phyloP scores from a whole-genome alignment of 2,113 vertebrate species.

The Grus americana region DNA sequence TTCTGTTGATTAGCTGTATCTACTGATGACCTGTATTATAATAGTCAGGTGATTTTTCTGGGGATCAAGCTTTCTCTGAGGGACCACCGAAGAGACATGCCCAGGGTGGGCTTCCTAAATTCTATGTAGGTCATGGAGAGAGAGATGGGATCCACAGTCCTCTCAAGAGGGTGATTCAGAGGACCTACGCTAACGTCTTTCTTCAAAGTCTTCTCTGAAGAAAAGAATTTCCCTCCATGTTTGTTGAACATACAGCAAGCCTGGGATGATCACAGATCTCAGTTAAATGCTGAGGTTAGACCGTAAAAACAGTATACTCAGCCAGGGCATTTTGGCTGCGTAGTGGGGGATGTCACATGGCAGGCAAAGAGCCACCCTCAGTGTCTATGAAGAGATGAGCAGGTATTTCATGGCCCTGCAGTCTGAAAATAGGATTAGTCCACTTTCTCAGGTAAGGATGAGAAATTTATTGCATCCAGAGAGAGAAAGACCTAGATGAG shows the following conservation, averaged over 20 bases:
- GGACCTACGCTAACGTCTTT: background rate
- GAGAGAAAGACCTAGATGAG: background rate
- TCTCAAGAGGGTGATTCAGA: background rate
- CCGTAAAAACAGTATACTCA: background rate
- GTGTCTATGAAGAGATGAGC: background rate
- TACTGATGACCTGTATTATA: background rate
- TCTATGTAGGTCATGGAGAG: background rate
- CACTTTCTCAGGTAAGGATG: background rate
- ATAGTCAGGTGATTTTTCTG: fast-evolving
- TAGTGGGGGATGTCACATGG: background rate
- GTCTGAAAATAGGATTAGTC: background rate
- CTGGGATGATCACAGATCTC: background rate
- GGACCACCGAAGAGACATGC: background rate
- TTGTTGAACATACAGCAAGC: background rate
- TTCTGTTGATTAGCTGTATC: background rate
- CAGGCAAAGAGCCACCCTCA: background rate
- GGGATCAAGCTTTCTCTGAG: background rate
- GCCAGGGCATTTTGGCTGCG: background rate
- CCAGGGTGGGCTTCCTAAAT: background rate
- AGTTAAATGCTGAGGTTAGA: background rate
- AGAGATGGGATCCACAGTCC: background rate
- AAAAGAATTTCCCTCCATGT: background rate
- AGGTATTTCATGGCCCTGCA: background rate
- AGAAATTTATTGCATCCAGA: background rate
- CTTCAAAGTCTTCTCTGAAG: background rate